A percentile compares a stretch with the other conserved stretches of the same genome.
phyloP scores from a whole-genome alignment of 2,888 invertebrate genomes.

The Drosophila koepferae region DNA sequence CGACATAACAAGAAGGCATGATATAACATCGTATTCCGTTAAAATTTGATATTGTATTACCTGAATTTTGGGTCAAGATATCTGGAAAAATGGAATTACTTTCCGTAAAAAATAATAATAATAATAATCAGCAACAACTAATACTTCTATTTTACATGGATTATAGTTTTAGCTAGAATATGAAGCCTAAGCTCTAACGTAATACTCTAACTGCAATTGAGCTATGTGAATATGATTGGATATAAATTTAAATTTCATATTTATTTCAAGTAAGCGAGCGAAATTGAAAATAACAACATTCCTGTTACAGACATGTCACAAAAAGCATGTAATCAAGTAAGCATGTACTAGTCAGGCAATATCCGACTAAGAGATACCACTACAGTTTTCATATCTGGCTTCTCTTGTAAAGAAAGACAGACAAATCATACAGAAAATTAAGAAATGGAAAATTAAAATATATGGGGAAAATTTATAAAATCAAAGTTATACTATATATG shows the following conservation, averaged over 20 bases:
- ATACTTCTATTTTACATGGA: background rate
- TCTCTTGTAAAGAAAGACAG: no score
- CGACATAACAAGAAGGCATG: slow-evolving; percentile 3
- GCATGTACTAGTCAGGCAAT: background rate
- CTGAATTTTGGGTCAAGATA: slow-evolving; percentile 2
- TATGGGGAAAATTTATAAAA: background rate
- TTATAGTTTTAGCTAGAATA: background rate
- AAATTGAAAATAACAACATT: background rate
- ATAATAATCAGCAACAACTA: background rate
- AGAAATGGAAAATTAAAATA: background rate
- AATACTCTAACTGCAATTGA: background rate
- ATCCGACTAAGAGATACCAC: background rate
- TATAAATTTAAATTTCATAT: background rate
- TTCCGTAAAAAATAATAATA: slow-evolving; percentile 8
- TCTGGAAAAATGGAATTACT: slow-evolving; percentile 13
- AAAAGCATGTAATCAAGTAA: background rate
- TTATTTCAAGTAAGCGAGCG: background rate
- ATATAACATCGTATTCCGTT: slow-evolving; percentile 1
- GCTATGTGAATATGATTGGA: background rate
- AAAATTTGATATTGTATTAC: slow-evolving; percentile 3
- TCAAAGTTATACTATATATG: background rate
- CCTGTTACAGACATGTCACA: background rate
- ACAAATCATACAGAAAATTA: no score
- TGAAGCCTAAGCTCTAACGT: no score
- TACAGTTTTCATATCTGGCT: background rate